A percentile compares a stretch with the other conserved stretches of the same genome.
Evolutionary conservation across 2,113 vertebrate genomes (phyloP).

Genomic region (Hippolais icterina): DNA sequence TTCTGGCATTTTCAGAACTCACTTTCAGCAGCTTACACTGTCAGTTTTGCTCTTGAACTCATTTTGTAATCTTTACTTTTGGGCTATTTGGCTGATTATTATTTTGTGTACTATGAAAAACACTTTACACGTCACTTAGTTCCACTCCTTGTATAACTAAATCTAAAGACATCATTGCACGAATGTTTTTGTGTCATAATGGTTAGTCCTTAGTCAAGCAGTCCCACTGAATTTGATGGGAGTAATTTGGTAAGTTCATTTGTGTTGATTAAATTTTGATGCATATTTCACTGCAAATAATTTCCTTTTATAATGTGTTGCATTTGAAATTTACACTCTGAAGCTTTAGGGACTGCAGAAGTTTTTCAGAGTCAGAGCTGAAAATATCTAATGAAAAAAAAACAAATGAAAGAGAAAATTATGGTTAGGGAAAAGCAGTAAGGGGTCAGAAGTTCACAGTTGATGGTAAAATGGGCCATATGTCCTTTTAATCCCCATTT

Average conservation of each 20-base stretch:
- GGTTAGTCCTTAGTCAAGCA: neutral
- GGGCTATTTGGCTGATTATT: neutral
- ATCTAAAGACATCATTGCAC: neutral
- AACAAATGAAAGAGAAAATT: neutral
- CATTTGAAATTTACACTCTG: neutral
- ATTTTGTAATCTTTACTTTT: neutral
- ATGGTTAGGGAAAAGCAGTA: neutral
- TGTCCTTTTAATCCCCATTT: neutral
- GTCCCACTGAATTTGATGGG: neutral
- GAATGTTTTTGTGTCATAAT: neutral
- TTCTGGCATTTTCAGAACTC: neutral
- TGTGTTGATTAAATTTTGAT: neutral
- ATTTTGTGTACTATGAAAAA: neutral
- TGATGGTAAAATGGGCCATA: neutral
- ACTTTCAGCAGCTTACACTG: neutral
- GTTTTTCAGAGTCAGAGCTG: neutral
- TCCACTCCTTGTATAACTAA: rapidly evolving
- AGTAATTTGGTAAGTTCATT: neutral
- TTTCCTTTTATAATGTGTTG: neutral
- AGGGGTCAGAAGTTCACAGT: neutral
- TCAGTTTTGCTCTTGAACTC: neutral
- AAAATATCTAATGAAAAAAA: neutral
- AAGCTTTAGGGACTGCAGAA: neutral
- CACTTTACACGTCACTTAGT: neutral
- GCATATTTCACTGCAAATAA: neutral